Evolutionary conservation across 2,888 invertebrate genomes (phyloP).

Genomic region (Agrilus cyanescens): DNA sequence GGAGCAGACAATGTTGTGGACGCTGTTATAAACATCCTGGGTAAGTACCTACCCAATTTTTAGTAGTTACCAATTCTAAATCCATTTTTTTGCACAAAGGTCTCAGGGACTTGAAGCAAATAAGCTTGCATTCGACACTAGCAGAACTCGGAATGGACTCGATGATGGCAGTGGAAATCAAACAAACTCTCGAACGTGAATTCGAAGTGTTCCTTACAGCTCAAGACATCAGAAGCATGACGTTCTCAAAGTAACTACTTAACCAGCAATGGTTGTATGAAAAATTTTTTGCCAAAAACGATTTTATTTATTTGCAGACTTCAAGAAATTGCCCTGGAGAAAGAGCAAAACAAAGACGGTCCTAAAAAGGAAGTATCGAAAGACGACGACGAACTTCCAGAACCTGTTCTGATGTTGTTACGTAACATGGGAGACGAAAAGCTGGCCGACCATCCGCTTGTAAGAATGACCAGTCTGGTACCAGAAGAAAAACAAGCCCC

Average conservation of each 20-base stretch:
- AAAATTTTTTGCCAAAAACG: too few relatives aligned
- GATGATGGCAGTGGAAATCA: conserved; percentile 93
- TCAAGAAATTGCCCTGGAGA: conserved; percentile 41
- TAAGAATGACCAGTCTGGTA: conserved; percentile 20
- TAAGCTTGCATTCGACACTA: conserved; percentile 58
- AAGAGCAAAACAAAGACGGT: conserved; percentile 34
- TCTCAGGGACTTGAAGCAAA: conserved; percentile 55
- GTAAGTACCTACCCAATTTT: conserved; percentile 37
- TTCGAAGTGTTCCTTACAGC: conserved; percentile 78
- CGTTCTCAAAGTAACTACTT: conserved; percentile 50
- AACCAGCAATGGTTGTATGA: not conserved
- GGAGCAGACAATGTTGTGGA: conserved; percentile 58
- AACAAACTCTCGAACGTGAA: conserved; percentile 80
- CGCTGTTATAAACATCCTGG: conserved; percentile 51
- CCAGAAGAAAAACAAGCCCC: conserved; percentile 16
- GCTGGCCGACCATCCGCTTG: conserved; percentile 39
- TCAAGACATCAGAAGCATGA: conserved; percentile 72
- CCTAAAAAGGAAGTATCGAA: conserved; percentile 3
- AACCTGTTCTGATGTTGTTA: conserved; percentile 45
- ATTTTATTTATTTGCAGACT: conserved; percentile 27
- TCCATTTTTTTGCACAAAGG: conserved; percentile 29
- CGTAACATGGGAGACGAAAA: conserved; percentile 51
- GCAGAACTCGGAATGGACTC: conserved; percentile 95
- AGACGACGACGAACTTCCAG: conserved; percentile 9
- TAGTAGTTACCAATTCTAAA: not conserved